phyloP scores from a whole-genome alignment of 2,113 vertebrate genomes.

The Varanus komodoensis region DNA sequence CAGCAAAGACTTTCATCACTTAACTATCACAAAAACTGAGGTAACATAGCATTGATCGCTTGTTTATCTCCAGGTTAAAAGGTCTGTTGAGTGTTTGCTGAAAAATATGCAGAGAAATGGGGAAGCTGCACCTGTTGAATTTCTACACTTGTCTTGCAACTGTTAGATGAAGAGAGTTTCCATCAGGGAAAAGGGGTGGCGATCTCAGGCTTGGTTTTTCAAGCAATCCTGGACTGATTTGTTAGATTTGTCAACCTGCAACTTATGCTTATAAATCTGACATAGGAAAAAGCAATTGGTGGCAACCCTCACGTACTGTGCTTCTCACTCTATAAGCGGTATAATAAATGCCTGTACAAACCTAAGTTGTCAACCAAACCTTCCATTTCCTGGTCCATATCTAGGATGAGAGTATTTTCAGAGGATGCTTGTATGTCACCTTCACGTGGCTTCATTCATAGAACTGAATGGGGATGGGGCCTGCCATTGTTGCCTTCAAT shows the following conservation, averaged over 20 bases:
- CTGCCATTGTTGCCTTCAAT: too few relatives aligned
- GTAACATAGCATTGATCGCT: slow-evolving; percentile 3
- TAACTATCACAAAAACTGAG: slow-evolving; percentile 40
- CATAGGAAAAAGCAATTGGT: neutral
- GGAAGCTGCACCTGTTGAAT: neutral
- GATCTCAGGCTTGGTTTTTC: neutral
- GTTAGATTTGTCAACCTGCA: neutral
- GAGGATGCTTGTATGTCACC: too few relatives aligned
- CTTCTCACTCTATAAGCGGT: neutral
- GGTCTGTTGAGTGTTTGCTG: neutral
- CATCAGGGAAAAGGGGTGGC: neutral
- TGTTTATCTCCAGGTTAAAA: fast-evolving
- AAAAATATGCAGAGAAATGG: neutral
- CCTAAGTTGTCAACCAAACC: neutral
- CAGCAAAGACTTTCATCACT: slow-evolving; percentile 55
- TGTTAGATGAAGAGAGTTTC: neutral
- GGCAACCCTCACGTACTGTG: neutral
- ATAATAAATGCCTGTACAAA: neutral
- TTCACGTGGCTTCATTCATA: too few relatives aligned
- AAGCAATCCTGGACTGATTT: neutral
- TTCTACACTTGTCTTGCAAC: neutral
- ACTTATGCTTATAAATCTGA: neutral
- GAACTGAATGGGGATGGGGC: too few relatives aligned
- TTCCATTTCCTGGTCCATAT: neutral
- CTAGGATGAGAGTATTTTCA: neutral